Evolutionary conservation across 2,797 vertebrate genomes (phyloP).

Genomic region (Bradypus variegatus): DNA sequence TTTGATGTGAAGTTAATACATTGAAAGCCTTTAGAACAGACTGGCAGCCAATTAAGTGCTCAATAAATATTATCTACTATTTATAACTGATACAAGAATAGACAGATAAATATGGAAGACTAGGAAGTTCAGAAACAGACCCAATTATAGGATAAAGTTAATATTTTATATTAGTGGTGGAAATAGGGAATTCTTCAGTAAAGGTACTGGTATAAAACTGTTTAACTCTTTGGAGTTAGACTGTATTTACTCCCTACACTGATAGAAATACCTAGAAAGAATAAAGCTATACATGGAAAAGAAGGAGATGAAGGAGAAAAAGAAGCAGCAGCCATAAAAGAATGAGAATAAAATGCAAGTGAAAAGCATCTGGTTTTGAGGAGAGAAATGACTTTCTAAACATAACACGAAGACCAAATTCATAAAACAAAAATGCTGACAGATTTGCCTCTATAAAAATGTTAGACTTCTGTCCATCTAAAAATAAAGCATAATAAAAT

Average conservation of each 20-base stretch:
- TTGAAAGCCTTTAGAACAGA: neutral
- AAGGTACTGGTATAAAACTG: neutral
- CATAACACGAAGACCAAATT: neutral
- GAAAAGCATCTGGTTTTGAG: neutral
- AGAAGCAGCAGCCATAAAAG: neutral
- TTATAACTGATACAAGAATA: neutral
- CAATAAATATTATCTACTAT: neutral
- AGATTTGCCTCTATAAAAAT: neutral
- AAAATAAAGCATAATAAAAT: conserved; percentile 4
- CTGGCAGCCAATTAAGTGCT: neutral
- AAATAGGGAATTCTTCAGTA: neutral
- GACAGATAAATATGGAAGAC: neutral
- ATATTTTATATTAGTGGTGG: neutral
- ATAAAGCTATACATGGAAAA: neutral
- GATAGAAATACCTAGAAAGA: neutral
- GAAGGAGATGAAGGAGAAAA: neutral
- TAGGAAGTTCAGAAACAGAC: neutral
- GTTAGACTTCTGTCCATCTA: neutral
- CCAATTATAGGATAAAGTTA: neutral
- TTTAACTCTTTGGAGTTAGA: neutral
- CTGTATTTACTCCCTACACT: neutral
- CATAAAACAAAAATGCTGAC: neutral
- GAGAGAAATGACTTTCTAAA: neutral
- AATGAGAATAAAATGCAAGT: neutral
- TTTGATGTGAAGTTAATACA: neutral